A percentile compares a stretch with the other conserved stretches of the same genome.
Conservation (phyloP, 1,140 invertebrate genomes). For the Polypedilum pembai region DNA sequence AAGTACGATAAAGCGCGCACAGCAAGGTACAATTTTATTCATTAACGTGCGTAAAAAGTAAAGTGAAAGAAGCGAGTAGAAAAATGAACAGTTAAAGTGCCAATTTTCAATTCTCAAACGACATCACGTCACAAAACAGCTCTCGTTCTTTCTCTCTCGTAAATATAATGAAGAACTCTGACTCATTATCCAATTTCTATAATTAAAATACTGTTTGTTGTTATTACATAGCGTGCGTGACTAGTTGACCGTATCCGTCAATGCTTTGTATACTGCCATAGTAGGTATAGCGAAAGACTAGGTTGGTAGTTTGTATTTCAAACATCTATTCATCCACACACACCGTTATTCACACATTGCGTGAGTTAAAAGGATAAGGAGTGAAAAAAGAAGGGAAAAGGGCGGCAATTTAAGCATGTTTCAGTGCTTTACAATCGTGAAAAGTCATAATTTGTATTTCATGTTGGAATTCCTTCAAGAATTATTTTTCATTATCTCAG, state of each 20-base stretch:
- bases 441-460: constrained; percentile 18
- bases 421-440: constrained; percentile 16
- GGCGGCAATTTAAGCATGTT: constrained; percentile 1
- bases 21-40: too few relatives aligned
- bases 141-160: not conserved
- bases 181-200: constrained; percentile 28
- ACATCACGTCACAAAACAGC: not conserved
- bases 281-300: not conserved
- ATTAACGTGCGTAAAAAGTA: too few relatives aligned
- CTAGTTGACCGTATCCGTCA: constrained; percentile 24
- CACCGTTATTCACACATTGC: not conserved
- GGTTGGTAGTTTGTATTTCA: not conserved
- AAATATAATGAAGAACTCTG: not conserved
- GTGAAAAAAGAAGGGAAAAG: not conserved
- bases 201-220: constrained; percentile 28
- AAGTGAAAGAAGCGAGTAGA: not conserved
- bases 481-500: constrained; percentile 19
- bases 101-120: not conserved
- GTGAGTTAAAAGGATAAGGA: not conserved
- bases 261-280: not conserved
- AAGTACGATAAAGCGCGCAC: too few relatives aligned
- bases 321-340: not conserved
- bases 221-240: constrained; percentile 27
- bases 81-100: not conserved
- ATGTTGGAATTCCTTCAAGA: constrained; percentile 10